Percentiles rank a stretch among this genome's conserved stretches.
These are phyloP conservation scores for Gandaritis pyraliata DNA, from an alignment of 2,888 invertebrate genomes.

Conservation along the genomic window DNA sequence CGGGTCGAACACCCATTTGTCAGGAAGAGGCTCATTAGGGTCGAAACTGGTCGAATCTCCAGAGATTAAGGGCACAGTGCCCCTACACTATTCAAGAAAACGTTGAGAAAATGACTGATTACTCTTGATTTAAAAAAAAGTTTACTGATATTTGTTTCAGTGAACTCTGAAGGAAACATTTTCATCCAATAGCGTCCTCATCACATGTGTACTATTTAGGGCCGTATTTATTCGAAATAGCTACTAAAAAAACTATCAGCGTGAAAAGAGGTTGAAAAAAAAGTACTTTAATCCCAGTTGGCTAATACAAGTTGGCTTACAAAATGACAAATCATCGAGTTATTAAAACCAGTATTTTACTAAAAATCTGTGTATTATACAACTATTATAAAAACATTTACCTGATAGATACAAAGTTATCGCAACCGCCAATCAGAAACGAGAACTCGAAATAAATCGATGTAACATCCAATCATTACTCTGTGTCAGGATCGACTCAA, in stretches of 20 bases:
- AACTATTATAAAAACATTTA: slow-evolving; percentile 80
- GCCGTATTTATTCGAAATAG: no score
- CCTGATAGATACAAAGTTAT: slow-evolving; percentile 81
- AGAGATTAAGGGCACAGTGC: slow-evolving; percentile 66
- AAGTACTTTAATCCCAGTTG: no score
- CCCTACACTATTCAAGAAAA: slow-evolving; percentile 48
- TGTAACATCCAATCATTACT: slow-evolving; percentile 84
- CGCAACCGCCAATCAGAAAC: slow-evolving; percentile 82
- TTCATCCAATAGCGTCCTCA: no score
- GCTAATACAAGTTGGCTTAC: no score
- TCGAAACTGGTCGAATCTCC: slow-evolving; percentile 71
- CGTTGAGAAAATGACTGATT: slow-evolving; percentile 40
- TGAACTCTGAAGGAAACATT: neutral
- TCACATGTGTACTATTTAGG: no score
- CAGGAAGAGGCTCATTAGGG: slow-evolving; percentile 76
- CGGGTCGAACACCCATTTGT: slow-evolving; percentile 73
- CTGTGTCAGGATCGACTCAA: slow-evolving; percentile 83
- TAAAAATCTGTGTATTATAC: slow-evolving; percentile 31
- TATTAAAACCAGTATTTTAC: neutral
- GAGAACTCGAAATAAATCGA: slow-evolving; percentile 84
- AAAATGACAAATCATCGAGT: neutral
- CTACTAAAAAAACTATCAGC: no score
- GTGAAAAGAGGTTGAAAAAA: no score
- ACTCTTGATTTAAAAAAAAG: slow-evolving; percentile 12
- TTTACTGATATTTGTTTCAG: slow-evolving; percentile 3